Evolutionary conservation across 2,888 invertebrate genomes (phyloP).

Genomic region (Plagiodera versicolora): DNA sequence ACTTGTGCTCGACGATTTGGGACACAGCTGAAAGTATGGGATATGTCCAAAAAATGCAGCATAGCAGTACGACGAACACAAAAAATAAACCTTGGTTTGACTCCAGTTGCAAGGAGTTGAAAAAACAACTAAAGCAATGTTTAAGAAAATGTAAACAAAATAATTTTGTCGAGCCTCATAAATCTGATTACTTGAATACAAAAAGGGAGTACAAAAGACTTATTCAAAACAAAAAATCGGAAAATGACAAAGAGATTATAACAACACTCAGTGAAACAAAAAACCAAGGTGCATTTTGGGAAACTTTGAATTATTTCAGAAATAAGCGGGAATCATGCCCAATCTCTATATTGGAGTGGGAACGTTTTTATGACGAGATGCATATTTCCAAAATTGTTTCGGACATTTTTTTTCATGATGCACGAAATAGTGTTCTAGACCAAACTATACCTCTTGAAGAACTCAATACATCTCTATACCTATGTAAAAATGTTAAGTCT

Average conservation of each 20-base stretch:
- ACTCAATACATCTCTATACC: neutral
- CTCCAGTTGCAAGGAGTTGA: neutral
- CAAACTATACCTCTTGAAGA: neutral
- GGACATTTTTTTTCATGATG: too few relatives aligned
- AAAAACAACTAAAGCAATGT: neutral
- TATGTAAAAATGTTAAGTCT: neutral
- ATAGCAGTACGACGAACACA: neutral
- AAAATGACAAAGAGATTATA: neutral
- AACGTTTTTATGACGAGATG: neutral
- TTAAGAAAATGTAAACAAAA: neutral
- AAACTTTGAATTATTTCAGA: neutral
- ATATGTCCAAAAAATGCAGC: neutral
- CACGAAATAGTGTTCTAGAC: too few relatives aligned
- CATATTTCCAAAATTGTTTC: too few relatives aligned
- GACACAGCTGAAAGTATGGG: neutral
- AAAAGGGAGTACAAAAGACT: constrained; percentile 3
- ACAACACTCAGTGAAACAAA: neutral
- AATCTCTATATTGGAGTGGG: neutral
- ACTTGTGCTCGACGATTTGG: neutral
- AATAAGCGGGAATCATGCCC: neutral
- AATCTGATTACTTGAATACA: neutral
- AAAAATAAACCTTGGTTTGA: constrained; percentile 6
- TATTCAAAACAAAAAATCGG: neutral
- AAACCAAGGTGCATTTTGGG: neutral
- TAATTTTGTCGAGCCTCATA: neutral